Evolutionary conservation across 1,140 invertebrate species (phyloP), one percentile per base, ranked within the genome.

Genomic region (Heliconius congener): DNA sequence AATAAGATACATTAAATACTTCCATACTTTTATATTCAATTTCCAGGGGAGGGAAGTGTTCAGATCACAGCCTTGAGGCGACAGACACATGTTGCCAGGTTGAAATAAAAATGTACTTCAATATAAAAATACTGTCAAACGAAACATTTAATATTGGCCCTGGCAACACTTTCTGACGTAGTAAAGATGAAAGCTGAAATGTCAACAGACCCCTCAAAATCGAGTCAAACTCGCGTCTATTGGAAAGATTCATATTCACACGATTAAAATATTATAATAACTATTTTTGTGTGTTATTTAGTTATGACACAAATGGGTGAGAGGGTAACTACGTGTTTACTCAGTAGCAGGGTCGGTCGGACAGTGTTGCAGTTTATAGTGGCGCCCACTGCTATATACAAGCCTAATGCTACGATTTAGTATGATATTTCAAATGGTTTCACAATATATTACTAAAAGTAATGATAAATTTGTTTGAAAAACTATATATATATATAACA

Each of bases 361-460:
- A 66, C 37, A 30, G 70, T 71, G 70, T 57, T 55, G 73, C 74
- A 76, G 74, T 76, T 76, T 76, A 76, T 66, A 76, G 74, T 76
- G 74, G 74, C 74, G 55, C 23, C 74, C 55, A 70, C 74, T 70
- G 73, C 6, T 37, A 37, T 37, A 37, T 37, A 37, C 34, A 37
- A 37, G 34, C 34, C 55, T 76, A 66, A 74, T 37, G 42, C 74
- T 76, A 76, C 74, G 37, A 39, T 60, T 60, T n/a, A 42, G 6
- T 57, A 57, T 8, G 19, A n/a, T 23, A 57, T 23, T 8, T n/a
- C 55, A 18, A n/a, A 8, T 57, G 55, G 55, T 57, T 23, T 57
- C 6, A 23, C 19, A 57, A 23, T 57, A 57, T 3, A 57, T 57
- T 3, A 37, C 16, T 23, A 57, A 57, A 57, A 5, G n/a, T 37